Conservation (phyloP, 2,797 vertebrate genomes). For the Sparidentex hasta region DNA sequence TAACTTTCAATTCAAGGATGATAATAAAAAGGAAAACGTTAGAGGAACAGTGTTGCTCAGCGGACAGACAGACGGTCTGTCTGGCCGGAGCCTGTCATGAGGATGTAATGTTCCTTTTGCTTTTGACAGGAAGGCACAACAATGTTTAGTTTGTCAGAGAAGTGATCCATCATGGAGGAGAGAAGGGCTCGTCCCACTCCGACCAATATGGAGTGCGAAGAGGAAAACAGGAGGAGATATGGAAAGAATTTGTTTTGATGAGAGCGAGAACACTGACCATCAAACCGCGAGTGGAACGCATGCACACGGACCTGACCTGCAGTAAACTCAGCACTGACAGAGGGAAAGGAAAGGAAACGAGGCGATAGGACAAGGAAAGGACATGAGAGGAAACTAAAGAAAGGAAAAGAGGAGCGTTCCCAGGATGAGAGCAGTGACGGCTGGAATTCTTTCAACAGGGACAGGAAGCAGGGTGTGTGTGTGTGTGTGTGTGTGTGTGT, state of each 20-base stretch:
- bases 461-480: constrained; percentile 68
- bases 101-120: constrained; percentile 43
- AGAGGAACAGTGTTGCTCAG: neutral
- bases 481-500: constrained; percentile 24
- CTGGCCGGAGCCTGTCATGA: neutral
- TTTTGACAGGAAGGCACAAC: constrained; percentile 54
- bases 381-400: constrained; percentile 12
- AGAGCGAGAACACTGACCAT: constrained; percentile 46
- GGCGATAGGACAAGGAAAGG: neutral
- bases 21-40: constrained; percentile 3
- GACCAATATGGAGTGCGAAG: constrained; percentile 33
- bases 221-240: constrained; percentile 60
- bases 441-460: constrained; percentile 63
- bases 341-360: constrained; percentile 7
- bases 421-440: constrained; percentile 57
- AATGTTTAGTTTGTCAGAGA: constrained; percentile 59
- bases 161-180: constrained; percentile 56
- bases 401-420: constrained; percentile 66
- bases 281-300: constrained; percentile 11
- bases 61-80: constrained; percentile 17
- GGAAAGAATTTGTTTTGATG: constrained; percentile 67
- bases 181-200: constrained; percentile 21
- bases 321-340: constrained; percentile 48
- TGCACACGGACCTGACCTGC: constrained; percentile 20
- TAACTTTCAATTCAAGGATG: constrained; percentile 4